Conservation (phyloP, 2,113 vertebrate species). For the Leucosticte australis region DNA sequence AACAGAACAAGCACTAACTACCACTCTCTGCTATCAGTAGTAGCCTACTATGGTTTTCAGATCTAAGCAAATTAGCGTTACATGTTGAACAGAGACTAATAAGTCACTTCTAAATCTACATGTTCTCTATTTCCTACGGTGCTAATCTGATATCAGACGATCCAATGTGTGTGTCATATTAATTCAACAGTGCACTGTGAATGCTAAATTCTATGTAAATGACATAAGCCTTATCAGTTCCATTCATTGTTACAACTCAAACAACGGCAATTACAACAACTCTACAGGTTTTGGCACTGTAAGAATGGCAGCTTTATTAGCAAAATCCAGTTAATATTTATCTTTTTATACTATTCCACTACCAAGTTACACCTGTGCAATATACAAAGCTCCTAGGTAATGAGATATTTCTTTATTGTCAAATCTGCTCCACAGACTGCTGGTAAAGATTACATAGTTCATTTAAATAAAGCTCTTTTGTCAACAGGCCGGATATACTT, state of each 20-base stretch:
- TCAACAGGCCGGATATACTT: slow-evolving; percentile 55
- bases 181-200: slow-evolving; percentile 56
- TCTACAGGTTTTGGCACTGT: slow-evolving; percentile 49
- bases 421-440: slow-evolving; percentile 61
- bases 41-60: neutral
- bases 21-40: neutral
- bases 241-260: slow-evolving; percentile 72
- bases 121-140: slow-evolving; percentile 37
- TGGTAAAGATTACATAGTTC: slow-evolving; percentile 69
- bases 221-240: slow-evolving; percentile 68
- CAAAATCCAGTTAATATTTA: slow-evolving; percentile 68
- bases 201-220: slow-evolving; percentile 64
- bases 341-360: slow-evolving; percentile 63
- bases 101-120: slow-evolving; percentile 21
- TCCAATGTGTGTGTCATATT: slow-evolving; percentile 51
- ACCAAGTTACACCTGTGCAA: slow-evolving; percentile 37
- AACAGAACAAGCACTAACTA: neutral
- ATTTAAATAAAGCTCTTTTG: slow-evolving; percentile 68
- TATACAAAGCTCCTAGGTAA: slow-evolving; percentile 64
- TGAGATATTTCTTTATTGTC: slow-evolving; percentile 71
- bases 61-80: neutral
- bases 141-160: slow-evolving; percentile 67
- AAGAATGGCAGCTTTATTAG: slow-evolving; percentile 63
- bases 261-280: slow-evolving; percentile 70
- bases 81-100: neutral